phyloP scores from a whole-genome alignment of 2,797 vertebrate species.

The Gymnothorax javanicus region DNA sequence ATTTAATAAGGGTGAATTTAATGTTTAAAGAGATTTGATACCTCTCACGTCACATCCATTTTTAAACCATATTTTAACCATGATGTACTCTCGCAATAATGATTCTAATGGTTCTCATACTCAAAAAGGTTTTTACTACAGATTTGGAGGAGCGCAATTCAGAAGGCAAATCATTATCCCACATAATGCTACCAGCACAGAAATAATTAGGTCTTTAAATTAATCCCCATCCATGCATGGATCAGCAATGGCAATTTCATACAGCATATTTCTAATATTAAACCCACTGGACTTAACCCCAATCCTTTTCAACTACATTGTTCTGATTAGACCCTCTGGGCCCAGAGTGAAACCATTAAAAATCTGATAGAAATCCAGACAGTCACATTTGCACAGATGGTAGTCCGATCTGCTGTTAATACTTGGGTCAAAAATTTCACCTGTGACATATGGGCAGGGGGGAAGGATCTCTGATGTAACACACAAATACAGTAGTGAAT shows the following conservation, averaged over 20 bases:
- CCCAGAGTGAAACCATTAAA: background rate
- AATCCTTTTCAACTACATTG: background rate
- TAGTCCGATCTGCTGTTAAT: background rate
- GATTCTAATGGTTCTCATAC: background rate
- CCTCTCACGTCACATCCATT: background rate
- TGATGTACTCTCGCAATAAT: background rate
- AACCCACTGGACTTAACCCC: background rate
- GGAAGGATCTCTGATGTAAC: background rate
- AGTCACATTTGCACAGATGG: background rate
- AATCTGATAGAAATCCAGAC: background rate
- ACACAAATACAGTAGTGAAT: background rate
- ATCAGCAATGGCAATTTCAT: background rate
- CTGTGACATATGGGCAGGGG: background rate
- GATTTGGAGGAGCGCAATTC: background rate
- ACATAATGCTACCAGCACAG: constrained; percentile 30
- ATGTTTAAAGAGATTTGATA: background rate
- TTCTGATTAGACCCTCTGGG: background rate
- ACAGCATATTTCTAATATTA: background rate
- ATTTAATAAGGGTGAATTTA: background rate
- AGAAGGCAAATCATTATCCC: background rate
- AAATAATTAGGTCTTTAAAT: constrained; percentile 39
- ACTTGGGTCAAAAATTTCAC: background rate
- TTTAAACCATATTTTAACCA: background rate
- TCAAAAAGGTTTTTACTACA: background rate
- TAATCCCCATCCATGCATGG: background rate